A percentile compares a stretch with the other conserved stretches of the same genome.
These are phyloP conservation scores for Brachyhypopomus gauderio DNA, from an alignment of 2,113 vertebrate genomes.

Conservation along the genomic window DNA sequence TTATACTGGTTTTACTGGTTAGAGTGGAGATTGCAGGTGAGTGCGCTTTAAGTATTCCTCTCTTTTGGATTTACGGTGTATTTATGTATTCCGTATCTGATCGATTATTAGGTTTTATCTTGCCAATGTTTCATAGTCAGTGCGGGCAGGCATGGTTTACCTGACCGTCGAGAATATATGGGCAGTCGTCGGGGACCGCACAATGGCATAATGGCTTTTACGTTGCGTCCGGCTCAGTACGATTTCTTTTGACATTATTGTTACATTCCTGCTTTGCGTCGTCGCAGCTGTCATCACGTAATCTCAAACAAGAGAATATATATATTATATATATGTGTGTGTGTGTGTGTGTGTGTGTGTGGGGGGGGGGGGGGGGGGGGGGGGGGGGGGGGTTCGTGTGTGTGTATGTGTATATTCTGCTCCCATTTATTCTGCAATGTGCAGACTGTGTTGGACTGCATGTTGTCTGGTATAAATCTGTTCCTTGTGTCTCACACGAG, in stretches of 20 bases:
- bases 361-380: too few species aligned
- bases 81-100: neutral
- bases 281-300: too few species aligned
- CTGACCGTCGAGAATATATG: neutral
- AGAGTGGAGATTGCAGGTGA: constrained; percentile 38
- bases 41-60: neutral
- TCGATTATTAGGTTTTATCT: neutral
- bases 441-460: neutral
- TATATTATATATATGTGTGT: too few species aligned
- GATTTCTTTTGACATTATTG: neutral
- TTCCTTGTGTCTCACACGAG: constrained; percentile 3
- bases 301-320: too few species aligned
- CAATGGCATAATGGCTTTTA: neutral
- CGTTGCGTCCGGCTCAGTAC: neutral
- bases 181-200: too few species aligned
- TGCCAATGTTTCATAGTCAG: neutral
- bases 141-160: neutral
- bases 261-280: too few species aligned
- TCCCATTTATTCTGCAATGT: too few species aligned
- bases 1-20: constrained; percentile 19
- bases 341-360: too few species aligned
- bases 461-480: neutral
- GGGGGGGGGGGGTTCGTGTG: too few species aligned
- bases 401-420: too few species aligned
- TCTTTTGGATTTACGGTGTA: neutral